A percentile compares a stretch with the other conserved stretches of the same genome.
These are phyloP conservation scores for Hapalemur alaotrensis DNA, from an alignment of 2,797 vertebrate species.

Conservation along the genomic window DNA sequence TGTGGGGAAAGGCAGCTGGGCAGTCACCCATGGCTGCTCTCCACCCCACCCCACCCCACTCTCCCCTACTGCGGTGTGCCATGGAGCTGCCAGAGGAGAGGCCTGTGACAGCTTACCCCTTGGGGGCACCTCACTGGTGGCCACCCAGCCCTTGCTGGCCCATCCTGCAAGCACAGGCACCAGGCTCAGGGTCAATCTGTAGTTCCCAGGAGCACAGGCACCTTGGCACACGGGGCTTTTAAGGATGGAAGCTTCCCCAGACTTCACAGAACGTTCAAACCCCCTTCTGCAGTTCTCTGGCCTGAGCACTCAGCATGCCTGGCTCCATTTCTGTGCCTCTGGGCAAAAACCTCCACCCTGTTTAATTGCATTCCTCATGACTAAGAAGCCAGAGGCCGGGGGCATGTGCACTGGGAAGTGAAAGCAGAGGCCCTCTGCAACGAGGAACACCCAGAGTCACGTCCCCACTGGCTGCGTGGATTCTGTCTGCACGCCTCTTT, in stretches of 20 bases:
- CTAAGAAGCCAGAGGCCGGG: neutral
- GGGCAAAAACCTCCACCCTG: neutral
- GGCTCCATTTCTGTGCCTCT: neutral
- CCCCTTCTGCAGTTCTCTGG: accelerated
- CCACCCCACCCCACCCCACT: accelerated
- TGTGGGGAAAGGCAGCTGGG: conserved; percentile 26
- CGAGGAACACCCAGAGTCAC: accelerated
- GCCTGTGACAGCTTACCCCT: neutral
- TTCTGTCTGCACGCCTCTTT: accelerated
- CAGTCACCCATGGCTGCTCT: neutral
- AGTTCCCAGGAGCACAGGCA: neutral
- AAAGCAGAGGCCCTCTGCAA: neutral
- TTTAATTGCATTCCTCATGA: accelerated
- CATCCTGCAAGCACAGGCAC: neutral
- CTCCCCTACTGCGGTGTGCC: accelerated
- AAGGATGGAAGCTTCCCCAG: accelerated
- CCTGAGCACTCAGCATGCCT: accelerated
- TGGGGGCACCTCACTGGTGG: accelerated
- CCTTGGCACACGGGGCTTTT: accelerated
- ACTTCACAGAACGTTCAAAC: neutral
- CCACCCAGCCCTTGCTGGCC: accelerated
- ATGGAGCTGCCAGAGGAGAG: accelerated
- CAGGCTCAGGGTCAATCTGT: neutral
- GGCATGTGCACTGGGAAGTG: accelerated
- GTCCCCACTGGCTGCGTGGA: accelerated